Evolutionary conservation across 2,888 invertebrate genomes (phyloP).

Genomic region (Unio delphinus): DNA sequence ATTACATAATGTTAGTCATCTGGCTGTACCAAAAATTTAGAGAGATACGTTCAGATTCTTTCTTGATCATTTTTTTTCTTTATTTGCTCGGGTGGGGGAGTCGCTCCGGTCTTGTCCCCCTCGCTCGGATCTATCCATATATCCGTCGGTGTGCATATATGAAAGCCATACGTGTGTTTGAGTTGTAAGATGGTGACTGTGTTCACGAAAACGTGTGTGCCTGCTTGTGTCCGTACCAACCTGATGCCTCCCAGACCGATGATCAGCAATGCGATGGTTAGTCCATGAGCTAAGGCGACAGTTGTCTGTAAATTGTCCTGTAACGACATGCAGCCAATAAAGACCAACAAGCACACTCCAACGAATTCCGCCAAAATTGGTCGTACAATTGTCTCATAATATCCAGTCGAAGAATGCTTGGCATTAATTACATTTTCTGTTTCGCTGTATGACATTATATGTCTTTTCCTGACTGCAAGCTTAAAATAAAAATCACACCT

Average conservation of each 20-base stretch:
- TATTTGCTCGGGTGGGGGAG: too few relatives aligned
- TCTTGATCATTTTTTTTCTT: too few relatives aligned
- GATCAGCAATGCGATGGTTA: constrained; percentile 58
- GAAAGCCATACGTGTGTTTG: too few relatives aligned
- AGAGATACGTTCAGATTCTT: too few relatives aligned
- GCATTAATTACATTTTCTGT: not conserved
- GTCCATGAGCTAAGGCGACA: constrained; percentile 58
- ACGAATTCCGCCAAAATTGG: constrained; percentile 59
- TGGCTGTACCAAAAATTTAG: too few relatives aligned
- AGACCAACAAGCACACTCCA: constrained; percentile 58
- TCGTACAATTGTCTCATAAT: constrained; percentile 29
- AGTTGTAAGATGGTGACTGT: too few relatives aligned
- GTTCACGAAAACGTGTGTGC: not conserved
- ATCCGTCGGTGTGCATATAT: too few relatives aligned
- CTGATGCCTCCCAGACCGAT: constrained; percentile 54
- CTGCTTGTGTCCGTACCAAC: constrained; percentile 21
- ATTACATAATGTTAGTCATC: too few relatives aligned
- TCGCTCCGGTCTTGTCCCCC: too few relatives aligned
- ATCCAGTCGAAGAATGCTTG: not conserved
- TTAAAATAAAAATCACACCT: too few relatives aligned
- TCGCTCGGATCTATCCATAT: too few relatives aligned
- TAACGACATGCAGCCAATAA: constrained; percentile 48
- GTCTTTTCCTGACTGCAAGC: too few relatives aligned
- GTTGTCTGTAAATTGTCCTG: constrained; percentile 16
- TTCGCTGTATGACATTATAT: not conserved